Percentiles rank a stretch among this genome's conserved stretches.
Evolutionary conservation across 2,888 invertebrate species (phyloP).

Genomic region (Rotaria magnacalcarata): DNA sequence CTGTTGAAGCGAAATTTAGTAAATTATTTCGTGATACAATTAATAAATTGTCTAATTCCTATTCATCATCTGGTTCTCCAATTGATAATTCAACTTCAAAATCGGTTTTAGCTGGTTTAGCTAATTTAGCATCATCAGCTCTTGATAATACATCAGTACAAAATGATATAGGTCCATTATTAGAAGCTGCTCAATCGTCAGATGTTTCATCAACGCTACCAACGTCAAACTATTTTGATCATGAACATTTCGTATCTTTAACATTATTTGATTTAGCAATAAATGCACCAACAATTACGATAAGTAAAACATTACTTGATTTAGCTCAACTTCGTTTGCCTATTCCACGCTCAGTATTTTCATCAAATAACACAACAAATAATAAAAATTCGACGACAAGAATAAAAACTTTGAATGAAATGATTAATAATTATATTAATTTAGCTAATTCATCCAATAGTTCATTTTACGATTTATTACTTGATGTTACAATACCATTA

Average conservation of each 20-base stretch:
- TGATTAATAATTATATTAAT: slow-evolving; percentile 14
- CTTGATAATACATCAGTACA: slow-evolving; percentile 1
- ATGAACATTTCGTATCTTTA: slow-evolving; percentile 10
- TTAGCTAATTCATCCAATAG: background rate
- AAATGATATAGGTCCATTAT: background rate
- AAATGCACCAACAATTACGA: background rate
- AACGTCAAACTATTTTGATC: slow-evolving; percentile 11
- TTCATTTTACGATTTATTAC: slow-evolving; percentile 26
- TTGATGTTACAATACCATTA: slow-evolving; percentile 28
- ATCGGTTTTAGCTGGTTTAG: background rate
- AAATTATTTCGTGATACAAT: slow-evolving; percentile 51
- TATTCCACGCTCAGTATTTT: background rate
- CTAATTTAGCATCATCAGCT: background rate
- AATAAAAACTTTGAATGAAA: slow-evolving; percentile 10
- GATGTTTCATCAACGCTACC: background rate
- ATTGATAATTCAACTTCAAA: too few relatives aligned
- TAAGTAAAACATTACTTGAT: slow-evolving; percentile 21
- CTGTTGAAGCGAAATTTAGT: slow-evolving; percentile 53
- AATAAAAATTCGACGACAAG: background rate
- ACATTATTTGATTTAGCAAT: slow-evolving; percentile 19
- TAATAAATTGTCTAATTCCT: slow-evolving; percentile 48
- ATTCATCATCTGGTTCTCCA: background rate
- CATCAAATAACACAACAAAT: background rate
- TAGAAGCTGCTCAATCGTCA: background rate
- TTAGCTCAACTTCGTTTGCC: slow-evolving; percentile 15